A percentile compares a stretch with the other conserved stretches of the same genome.
Conservation (phyloP, 1,140 invertebrate species). For the Leptinotarsa undecemlineata region DNA sequence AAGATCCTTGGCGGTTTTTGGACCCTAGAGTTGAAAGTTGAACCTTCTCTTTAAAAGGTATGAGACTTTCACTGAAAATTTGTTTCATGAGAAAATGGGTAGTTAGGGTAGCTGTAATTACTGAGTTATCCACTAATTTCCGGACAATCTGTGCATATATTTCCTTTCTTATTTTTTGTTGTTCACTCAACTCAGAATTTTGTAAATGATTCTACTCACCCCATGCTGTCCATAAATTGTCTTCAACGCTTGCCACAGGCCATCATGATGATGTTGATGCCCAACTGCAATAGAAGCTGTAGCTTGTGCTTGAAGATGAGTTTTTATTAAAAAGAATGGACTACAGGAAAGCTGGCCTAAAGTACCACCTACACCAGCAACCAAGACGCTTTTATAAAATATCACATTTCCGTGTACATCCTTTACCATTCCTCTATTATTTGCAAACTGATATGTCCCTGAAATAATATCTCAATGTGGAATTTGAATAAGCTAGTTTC, state of each 20-base stretch:
- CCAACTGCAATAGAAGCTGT: slow-evolving; percentile 84
- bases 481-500: background rate
- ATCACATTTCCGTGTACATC: slow-evolving; percentile 42
- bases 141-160: too few species aligned
- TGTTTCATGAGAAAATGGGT: too few species aligned
- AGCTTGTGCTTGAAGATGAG: slow-evolving; percentile 84
- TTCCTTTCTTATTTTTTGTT: too few species aligned
- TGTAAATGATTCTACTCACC: slow-evolving; percentile 48
- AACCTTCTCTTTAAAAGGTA: too few species aligned
- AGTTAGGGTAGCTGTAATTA: too few species aligned
- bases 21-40: too few species aligned
- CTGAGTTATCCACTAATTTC: too few species aligned
- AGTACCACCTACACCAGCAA: slow-evolving; percentile 45
- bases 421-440: slow-evolving; percentile 37
- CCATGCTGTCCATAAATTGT: slow-evolving; percentile 75
- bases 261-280: slow-evolving; percentile 78
- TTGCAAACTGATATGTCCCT: slow-evolving; percentile 41
- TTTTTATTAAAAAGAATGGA: slow-evolving; percentile 88
- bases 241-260: slow-evolving; percentile 69
- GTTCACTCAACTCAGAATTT: too few species aligned
- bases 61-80: too few species aligned
- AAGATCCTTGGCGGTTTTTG: too few species aligned
- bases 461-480: background rate
- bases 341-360: slow-evolving; percentile 56
- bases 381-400: slow-evolving; percentile 39